These are phyloP conservation scores for Caenorhabditis japonica DNA, from an alignment of 2,888 invertebrate species.

Conservation along the genomic window DNA sequence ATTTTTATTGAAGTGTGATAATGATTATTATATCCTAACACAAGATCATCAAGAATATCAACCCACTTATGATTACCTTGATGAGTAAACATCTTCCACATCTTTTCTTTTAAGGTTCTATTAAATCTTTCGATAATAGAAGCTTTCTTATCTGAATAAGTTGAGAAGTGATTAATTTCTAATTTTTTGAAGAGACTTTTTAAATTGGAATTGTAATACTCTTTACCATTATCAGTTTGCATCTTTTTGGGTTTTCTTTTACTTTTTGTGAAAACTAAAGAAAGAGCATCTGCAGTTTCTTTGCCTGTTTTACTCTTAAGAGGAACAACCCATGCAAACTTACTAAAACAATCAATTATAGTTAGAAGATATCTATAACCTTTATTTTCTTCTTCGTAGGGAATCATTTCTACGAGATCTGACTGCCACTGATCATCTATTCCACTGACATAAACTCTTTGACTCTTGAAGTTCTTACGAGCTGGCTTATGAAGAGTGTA, in stretches of 20 bases:
- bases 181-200: conserved; percentile 52
- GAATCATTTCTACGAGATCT: conserved; percentile 65
- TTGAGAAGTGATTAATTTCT: conserved; percentile 51
- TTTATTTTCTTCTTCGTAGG: conserved; percentile 60
- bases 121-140: conserved; percentile 59
- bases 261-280: conserved; percentile 48
- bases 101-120: conserved; percentile 60
- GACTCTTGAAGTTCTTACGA: conserved; percentile 54
- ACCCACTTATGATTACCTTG: conserved; percentile 62
- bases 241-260: conserved; percentile 60
- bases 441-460: conserved; percentile 54
- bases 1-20: conserved; percentile 61
- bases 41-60: conserved; percentile 50
- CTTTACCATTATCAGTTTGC: conserved; percentile 64
- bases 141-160: conserved; percentile 61
- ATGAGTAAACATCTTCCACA: conserved; percentile 59
- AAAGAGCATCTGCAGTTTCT: conserved; percentile 61
- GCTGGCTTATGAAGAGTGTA: conserved; percentile 63
- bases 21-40: conserved; percentile 59
- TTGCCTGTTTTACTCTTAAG: conserved; percentile 63
- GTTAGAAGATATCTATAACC: conserved; percentile 53
- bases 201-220: conserved; percentile 56
- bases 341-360: conserved; percentile 58
- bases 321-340: conserved; percentile 59
- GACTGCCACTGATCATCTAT: conserved; percentile 66